Base-by-base conservation (phyloP, 2,113 vertebrate genomes). In the Candoia aspera region DNA sequence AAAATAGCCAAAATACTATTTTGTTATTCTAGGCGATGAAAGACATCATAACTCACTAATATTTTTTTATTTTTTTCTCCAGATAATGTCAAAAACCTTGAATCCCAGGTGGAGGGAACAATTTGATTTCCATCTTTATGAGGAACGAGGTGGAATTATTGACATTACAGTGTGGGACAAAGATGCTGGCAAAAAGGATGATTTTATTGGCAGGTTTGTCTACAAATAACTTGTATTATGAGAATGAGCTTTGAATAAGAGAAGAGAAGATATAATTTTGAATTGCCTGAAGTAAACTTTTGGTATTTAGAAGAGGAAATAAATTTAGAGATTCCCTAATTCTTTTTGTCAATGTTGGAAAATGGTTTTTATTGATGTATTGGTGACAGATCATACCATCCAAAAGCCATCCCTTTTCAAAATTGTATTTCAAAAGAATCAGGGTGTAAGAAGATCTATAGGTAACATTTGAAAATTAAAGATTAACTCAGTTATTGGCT, bases 71-170 rank as follows among this genome's bases (percentile, higher is more conserved):
- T 23, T 95, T 13, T 53, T 3, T 8, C 11, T 94, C 86, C 95
- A 99, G 99, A 98, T 98, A 79, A 98, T 99, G 96, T 97, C 98
- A 86, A 99, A 99, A 98, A 98, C 98, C 2, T 96, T 99, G 96
- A 99, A 99, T 98, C 99, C 99, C 90, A 98, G 99, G 95, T 99
- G 99, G 99, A 98, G 99, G 84, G 99, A 99, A 94, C 99, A 99
- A 97, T 99, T 99, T 98, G 99, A 99, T 96, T 99, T 99, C 96
- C 99, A 99, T 97, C 96, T 99, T 92, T 99, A 99, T 95, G 99
- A 99, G 23, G 99, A 99, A 95, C 98, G 97, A 94, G 99, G 98
- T n/a, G 99, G 98, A 92, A 97, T 98, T 91, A 98, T 99, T 90
- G 99, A 99, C 96, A 98, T 99, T 94, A 99, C 99, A 1, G 98